phyloP scores from a whole-genome alignment of 1,140 invertebrate genomes.

The Melanaphis sacchari region DNA sequence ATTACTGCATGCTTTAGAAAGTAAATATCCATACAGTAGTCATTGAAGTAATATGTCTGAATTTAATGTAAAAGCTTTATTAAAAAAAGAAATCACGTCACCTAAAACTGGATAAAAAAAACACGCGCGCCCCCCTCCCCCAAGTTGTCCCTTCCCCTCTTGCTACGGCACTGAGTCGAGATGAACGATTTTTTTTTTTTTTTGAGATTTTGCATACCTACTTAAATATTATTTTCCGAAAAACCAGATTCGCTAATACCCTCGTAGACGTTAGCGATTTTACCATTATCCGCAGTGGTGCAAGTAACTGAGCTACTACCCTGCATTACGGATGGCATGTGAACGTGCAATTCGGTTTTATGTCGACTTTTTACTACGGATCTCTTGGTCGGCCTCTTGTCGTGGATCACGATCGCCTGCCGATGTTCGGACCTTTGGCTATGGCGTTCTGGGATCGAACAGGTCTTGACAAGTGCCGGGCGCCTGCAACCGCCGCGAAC shows the following conservation, averaged over 20 bases:
- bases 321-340: neutral
- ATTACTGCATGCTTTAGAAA: neutral
- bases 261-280: neutral
- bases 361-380: neutral
- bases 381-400: neutral
- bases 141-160: neutral
- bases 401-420: neutral
- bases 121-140: no score
- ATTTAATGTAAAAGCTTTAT: neutral
- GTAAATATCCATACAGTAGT: neutral
- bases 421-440: neutral
- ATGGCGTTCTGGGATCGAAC: neutral
- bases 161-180: neutral
- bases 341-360: slow-evolving; percentile 47
- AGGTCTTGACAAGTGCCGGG: slow-evolving; percentile 34
- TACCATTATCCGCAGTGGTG: neutral
- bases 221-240: neutral
- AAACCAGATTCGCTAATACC: neutral
- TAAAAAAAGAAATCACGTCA: neutral
- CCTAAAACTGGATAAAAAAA: neutral
- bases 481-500: neutral
- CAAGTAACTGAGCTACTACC: neutral
- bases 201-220: neutral
- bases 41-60: neutral
- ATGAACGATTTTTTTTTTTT: neutral